Conservation (phyloP, 1,140 invertebrate genomes). For the Euborellia annulipes region DNA sequence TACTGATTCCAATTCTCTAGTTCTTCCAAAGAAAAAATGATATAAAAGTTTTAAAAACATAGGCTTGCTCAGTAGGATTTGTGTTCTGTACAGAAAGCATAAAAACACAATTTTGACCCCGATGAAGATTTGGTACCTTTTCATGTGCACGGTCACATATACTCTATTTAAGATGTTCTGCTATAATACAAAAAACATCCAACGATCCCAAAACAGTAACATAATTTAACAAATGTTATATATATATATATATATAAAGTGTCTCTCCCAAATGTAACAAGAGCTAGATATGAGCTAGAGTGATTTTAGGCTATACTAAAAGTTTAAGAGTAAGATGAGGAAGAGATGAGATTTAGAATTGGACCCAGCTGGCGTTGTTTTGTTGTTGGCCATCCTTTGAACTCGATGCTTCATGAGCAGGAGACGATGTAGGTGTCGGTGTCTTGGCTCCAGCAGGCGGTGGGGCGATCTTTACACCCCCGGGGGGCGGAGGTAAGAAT, state of each 20-base stretch:
- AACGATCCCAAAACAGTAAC: too few species aligned
- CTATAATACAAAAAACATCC: too few species aligned
- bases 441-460: slow-evolving; percentile 39
- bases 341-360: slow-evolving; percentile 14
- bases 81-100: too few species aligned
- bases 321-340: neutral
- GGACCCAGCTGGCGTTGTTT: slow-evolving; percentile 15
- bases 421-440: slow-evolving; percentile 42
- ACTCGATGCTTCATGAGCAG: slow-evolving; percentile 37
- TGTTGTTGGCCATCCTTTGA: slow-evolving; percentile 25
- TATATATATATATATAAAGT: neutral
- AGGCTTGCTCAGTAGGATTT: too few species aligned
- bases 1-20: too few species aligned
- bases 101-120: too few species aligned
- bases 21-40: too few species aligned
- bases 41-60: too few species aligned
- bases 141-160: too few species aligned
- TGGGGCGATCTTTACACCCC: slow-evolving; percentile 46
- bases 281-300: neutral
- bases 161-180: too few species aligned
- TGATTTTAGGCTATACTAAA: neutral
- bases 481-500: slow-evolving; percentile 71
- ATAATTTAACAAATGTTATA: too few species aligned
- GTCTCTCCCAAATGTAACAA: neutral
- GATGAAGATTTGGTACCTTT: too few species aligned